Conservation (phyloP, 2,113 vertebrate species). For the Corythoichthys intestinalis region DNA sequence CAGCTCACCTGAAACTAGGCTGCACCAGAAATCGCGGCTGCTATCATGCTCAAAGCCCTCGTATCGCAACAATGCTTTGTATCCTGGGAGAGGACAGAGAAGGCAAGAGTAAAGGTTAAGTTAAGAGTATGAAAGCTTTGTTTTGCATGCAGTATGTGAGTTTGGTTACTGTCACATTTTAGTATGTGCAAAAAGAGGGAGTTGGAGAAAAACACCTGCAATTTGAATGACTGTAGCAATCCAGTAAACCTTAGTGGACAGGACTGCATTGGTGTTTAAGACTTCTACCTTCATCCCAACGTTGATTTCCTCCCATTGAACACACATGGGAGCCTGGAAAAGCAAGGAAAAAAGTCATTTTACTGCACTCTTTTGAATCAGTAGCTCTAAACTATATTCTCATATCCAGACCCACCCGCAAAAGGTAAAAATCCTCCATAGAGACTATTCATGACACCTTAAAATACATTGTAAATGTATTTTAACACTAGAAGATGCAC, state of each 20-base stretch:
- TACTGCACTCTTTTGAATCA: neutral
- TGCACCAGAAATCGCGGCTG: constrained; percentile 90
- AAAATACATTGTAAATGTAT: no score
- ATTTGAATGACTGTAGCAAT: constrained; percentile 85
- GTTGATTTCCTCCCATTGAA: constrained; percentile 88
- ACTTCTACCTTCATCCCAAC: constrained; percentile 93
- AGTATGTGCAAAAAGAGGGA: no score
- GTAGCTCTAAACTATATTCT: neutral
- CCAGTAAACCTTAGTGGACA: constrained; percentile 94
- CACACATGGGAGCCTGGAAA: constrained; percentile 81
- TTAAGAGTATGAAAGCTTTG: no score
- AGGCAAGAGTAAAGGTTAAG: neutral
- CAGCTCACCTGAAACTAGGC: constrained; percentile 85
- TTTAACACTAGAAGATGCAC: no score
- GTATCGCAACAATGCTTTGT: constrained; percentile 86
- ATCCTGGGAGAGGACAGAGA: constrained; percentile 69
- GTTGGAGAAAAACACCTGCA: constrained; percentile 70
- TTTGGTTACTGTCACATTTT: no score
- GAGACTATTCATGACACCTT: no score
- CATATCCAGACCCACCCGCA: no score
- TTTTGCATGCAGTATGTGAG: no score
- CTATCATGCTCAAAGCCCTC: constrained; percentile 88
- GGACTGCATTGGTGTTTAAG: constrained; percentile 84
- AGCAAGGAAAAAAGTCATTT: neutral
- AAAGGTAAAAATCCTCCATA: no score